Conservation (phyloP, 1,140 invertebrate genomes). For the Brachionus asplanchnoidis region DNA sequence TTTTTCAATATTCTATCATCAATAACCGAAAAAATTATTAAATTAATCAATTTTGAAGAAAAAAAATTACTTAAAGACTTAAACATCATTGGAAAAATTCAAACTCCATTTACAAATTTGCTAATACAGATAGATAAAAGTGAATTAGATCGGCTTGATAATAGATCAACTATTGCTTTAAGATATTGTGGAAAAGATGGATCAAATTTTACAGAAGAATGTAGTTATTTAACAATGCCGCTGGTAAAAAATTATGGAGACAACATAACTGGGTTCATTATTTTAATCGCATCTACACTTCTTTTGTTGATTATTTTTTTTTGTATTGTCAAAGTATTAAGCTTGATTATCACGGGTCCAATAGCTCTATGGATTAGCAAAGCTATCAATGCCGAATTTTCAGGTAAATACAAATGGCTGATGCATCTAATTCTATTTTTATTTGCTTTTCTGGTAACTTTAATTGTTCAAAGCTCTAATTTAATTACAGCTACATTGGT, state of each 20-base stretch:
- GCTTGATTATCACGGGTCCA: conserved; percentile 49
- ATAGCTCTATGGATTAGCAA: conserved; percentile 60
- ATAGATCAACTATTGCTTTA: background rate
- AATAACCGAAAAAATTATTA: background rate
- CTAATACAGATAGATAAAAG: background rate
- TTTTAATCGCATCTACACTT: background rate
- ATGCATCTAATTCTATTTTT: conserved; percentile 58
- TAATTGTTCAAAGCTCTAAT: conserved; percentile 64
- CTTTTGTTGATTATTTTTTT: background rate
- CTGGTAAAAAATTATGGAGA: conserved; percentile 25
- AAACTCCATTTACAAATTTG: background rate
- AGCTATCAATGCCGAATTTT: conserved; percentile 61
- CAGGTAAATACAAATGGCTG: conserved; percentile 54
- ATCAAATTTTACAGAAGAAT: conserved; percentile 46
- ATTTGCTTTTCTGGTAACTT: conserved; percentile 61
- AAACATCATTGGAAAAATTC: background rate
- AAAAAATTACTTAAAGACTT: background rate
- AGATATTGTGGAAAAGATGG: background rate
- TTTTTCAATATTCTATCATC: conserved; percentile 44
- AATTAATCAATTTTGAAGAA: background rate
- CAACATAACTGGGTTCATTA: background rate
- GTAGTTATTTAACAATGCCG: background rate
- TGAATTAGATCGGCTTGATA: background rate
- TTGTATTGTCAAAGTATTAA: conserved; percentile 11
- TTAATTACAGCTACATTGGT: conserved; percentile 66